phyloP scores from a whole-genome alignment of 1,140 invertebrate species.

The Lepidurus couesii region DNA sequence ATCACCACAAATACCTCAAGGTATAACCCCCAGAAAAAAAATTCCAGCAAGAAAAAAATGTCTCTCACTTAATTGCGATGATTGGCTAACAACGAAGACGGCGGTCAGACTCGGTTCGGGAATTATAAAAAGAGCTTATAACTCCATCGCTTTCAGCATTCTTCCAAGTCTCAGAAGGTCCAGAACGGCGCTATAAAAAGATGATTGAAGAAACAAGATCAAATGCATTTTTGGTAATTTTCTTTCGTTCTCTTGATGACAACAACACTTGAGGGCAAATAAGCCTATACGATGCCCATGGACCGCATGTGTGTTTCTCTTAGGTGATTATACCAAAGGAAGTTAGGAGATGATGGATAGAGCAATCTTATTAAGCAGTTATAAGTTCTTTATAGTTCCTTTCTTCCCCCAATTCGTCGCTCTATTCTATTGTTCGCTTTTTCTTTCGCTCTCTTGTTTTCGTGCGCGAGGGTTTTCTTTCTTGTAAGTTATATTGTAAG shows the following conservation, averaged over 20 bases:
- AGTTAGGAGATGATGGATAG: not conserved
- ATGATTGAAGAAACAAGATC: not conserved
- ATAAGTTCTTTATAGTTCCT: not conserved
- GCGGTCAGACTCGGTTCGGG: too few relatives aligned
- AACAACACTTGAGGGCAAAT: not conserved
- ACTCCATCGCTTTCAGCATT: not conserved
- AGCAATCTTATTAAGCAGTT: not conserved
- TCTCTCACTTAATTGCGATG: not conserved
- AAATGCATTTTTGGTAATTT: slow-evolving; percentile 8
- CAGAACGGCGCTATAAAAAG: not conserved
- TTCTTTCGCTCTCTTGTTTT: not conserved
- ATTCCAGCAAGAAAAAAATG: not conserved
- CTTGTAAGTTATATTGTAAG: not conserved
- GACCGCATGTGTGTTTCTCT: not conserved
- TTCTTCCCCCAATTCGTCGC: not conserved
- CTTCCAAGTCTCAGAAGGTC: not conserved
- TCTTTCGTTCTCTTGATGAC: not conserved
- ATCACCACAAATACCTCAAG: not conserved
- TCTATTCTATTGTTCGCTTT: not conserved
- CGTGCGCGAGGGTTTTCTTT: not conserved
- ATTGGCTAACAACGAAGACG: too few relatives aligned
- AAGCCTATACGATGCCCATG: not conserved
- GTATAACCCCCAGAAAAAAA: not conserved
- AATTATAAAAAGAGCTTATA: too few relatives aligned
- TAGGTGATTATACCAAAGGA: not conserved